These are phyloP conservation scores for Linyphia triangularis DNA, from an alignment of 2,888 invertebrate genomes.

Conservation along the genomic window DNA sequence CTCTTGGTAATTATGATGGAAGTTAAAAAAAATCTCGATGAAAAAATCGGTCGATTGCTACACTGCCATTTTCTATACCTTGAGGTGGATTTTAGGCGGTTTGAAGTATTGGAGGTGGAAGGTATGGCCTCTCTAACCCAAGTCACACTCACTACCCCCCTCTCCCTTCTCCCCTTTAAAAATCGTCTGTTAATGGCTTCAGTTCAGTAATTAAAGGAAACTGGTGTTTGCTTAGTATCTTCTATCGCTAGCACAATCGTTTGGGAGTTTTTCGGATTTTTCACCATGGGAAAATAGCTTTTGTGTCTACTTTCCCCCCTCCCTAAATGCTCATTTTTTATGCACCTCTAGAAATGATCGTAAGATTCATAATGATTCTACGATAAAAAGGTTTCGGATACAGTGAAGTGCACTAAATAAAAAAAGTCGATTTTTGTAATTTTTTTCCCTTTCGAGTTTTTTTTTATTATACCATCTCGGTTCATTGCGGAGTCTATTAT, in stretches of 20 bases:
- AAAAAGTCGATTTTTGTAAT: constrained; percentile 57
- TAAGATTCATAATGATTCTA: constrained; percentile 61
- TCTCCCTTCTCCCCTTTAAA: constrained; percentile 16
- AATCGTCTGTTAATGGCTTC: constrained; percentile 72
- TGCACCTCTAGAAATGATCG: constrained; percentile 11
- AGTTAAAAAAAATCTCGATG: not conserved
- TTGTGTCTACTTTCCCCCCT: constrained; percentile 35
- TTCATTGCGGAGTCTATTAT: constrained; percentile 56
- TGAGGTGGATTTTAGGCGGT: not conserved
- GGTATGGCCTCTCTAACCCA: constrained; percentile 21
- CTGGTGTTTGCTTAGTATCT: constrained; percentile 41
- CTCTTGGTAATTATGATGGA: constrained; percentile 49
- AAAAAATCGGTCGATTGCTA: constrained; percentile 39
- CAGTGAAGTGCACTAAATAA: constrained; percentile 27
- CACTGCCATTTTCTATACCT: constrained; percentile 16
- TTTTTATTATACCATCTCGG: constrained; percentile 20
- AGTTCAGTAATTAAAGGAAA: constrained; percentile 66
- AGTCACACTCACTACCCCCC: constrained; percentile 31
- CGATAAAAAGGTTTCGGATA: constrained; percentile 71
- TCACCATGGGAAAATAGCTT: constrained; percentile 59
- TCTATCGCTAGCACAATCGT: constrained; percentile 36
- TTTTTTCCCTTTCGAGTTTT: constrained; percentile 36
- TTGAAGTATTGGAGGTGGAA: constrained; percentile 14
- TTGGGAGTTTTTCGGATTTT: constrained; percentile 28
- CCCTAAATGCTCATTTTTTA: constrained; percentile 17